Conservation (phyloP, 92 coral and sea anemone genomes). For the Parazoanthus atlanticus region DNA sequence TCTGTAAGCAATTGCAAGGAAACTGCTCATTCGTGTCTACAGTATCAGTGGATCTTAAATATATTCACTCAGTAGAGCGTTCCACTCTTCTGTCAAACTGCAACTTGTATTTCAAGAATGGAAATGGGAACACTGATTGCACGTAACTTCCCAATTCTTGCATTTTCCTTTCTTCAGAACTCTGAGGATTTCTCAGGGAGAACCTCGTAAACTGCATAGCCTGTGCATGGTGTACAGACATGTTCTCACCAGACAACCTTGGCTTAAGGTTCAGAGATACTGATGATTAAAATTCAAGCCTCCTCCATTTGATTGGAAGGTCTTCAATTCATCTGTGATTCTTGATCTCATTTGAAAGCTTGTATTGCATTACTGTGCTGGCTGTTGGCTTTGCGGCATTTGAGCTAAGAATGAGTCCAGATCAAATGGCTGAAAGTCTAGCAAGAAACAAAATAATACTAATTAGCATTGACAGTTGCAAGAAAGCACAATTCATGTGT, state of each 20-base stretch:
- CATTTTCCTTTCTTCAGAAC: not conserved
- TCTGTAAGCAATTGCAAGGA: not conserved
- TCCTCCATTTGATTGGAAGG: not conserved
- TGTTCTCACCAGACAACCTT: not conserved
- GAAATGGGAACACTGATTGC: not conserved
- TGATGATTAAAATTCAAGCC: not conserved
- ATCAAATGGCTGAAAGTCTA: constrained; percentile 42
- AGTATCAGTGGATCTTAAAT: not conserved
- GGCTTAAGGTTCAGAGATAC: not conserved
- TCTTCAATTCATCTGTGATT: not conserved
- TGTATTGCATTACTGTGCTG: constrained; percentile 9
- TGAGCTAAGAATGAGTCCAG: constrained; percentile 36
- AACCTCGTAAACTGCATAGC: not conserved
- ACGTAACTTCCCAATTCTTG: not conserved
- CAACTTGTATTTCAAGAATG: not conserved
- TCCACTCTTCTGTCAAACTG: not conserved
- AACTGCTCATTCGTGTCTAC: too few relatives aligned
- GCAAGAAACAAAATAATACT: not conserved
- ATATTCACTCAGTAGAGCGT: not conserved
- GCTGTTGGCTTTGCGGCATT: constrained; percentile 31
- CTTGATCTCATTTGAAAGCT: not conserved
- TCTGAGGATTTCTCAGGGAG: not conserved
- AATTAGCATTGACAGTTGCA: not conserved
- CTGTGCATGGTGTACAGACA: not conserved
- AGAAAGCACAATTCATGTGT: not conserved